Evolutionary conservation across 2,113 vertebrate species (phyloP).

Genomic region (Ornithorhynchus anatinus): DNA sequence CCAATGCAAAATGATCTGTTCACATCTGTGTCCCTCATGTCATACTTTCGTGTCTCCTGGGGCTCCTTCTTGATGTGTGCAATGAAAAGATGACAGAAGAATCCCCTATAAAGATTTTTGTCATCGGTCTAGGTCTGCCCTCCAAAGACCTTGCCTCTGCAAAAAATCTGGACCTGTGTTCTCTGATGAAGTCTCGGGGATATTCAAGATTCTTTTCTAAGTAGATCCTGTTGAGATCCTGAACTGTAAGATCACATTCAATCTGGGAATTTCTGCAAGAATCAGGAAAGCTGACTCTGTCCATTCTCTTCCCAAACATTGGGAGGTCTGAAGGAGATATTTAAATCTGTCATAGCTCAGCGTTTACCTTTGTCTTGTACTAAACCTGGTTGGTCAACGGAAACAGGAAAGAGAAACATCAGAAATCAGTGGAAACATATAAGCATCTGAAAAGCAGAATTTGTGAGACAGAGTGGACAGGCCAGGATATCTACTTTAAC

Average conservation of each 20-base stretch:
- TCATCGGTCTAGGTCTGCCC: background rate
- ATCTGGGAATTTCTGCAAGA: background rate
- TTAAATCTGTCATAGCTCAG: slow-evolving; percentile 4
- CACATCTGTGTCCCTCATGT: background rate
- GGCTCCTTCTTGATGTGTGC: background rate
- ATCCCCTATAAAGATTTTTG: background rate
- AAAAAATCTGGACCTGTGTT: slow-evolving; percentile 7
- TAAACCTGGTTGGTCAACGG: slow-evolving; percentile 24
- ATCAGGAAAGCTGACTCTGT: background rate
- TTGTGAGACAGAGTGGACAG: slow-evolving; percentile 39
- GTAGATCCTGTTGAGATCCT: slow-evolving; percentile 5
- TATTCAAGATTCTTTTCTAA: background rate
- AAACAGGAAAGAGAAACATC: slow-evolving; percentile 32
- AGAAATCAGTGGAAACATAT: slow-evolving; percentile 45
- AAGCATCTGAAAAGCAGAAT: slow-evolving; percentile 30
- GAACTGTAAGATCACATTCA: background rate
- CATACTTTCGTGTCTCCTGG: background rate
- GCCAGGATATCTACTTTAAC: slow-evolving; percentile 23
- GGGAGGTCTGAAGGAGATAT: background rate
- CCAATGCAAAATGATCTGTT: background rate
- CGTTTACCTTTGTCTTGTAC: slow-evolving; percentile 17
- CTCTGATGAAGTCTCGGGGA: background rate
- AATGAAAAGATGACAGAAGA: background rate
- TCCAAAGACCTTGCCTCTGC: background rate
- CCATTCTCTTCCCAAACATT: background rate